A percentile compares a stretch with the other conserved stretches of the same genome.
Conservation (phyloP, 2,888 invertebrate genomes). For the Trimorus sp. region DNA sequence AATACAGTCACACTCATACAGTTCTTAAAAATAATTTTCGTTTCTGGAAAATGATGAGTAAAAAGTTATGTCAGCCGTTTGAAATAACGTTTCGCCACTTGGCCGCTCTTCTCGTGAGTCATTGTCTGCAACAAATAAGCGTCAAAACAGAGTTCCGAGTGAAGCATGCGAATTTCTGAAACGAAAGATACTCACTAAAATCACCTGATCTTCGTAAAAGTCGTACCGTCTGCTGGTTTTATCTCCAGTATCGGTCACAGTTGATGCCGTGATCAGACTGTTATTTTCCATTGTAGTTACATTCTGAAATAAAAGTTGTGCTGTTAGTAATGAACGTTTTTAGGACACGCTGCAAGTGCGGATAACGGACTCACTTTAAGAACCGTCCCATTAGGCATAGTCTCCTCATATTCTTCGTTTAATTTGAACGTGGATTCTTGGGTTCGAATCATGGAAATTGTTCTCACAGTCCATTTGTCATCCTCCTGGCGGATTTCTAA, state of each 20-base stretch:
- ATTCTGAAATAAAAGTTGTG: constrained; percentile 82
- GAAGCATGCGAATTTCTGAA: background rate
- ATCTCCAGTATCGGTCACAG: constrained; percentile 76
- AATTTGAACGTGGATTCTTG: constrained; percentile 83
- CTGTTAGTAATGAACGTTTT: too few relatives aligned
- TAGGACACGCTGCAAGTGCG: too few relatives aligned
- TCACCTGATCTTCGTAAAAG: constrained; percentile 78
- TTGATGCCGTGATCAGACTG: constrained; percentile 81
- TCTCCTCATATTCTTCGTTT: constrained; percentile 86
- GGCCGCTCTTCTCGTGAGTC: constrained; percentile 82
- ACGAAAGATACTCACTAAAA: constrained; percentile 72
- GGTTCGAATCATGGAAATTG: constrained; percentile 82
- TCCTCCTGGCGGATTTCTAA: constrained; percentile 84
- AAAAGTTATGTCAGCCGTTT: constrained; percentile 76
- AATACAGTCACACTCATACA: too few relatives aligned
- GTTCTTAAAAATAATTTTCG: too few relatives aligned
- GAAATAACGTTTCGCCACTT: constrained; percentile 84
- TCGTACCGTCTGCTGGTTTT: constrained; percentile 81
- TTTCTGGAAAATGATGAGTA: constrained; percentile 5
- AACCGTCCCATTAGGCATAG: constrained; percentile 84
- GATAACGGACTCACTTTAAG: constrained; percentile 79
- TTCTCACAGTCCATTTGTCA: constrained; percentile 82
- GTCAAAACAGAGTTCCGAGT: background rate
- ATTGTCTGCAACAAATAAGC: constrained; percentile 83
- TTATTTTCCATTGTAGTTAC: constrained; percentile 83